Evolutionary conservation across 1,140 invertebrate genomes (phyloP).

Genomic region (Ceratoteleas bidentatus): DNA sequence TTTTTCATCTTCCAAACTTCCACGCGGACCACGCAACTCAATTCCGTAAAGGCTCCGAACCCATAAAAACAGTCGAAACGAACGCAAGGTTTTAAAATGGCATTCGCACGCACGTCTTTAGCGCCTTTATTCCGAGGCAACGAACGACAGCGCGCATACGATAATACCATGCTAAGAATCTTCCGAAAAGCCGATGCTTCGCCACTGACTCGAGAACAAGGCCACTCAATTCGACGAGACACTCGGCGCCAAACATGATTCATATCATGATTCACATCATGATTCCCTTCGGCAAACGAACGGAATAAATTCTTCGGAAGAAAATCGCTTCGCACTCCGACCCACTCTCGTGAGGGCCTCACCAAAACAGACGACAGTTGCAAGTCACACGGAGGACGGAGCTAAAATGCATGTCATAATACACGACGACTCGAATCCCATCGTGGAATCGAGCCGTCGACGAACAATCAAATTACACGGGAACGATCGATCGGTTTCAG

Average conservation of each 20-base stretch:
- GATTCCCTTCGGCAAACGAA: constrained; percentile 33
- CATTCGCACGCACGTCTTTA: too few species aligned
- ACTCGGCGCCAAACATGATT: constrained; percentile 50
- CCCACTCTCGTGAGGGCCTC: constrained; percentile 18
- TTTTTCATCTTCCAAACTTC: neutral
- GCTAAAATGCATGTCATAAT: constrained; percentile 66
- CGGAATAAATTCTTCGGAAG: constrained; percentile 15
- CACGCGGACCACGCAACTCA: too few species aligned
- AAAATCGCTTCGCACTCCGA: constrained; percentile 32
- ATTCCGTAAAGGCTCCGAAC: too few species aligned
- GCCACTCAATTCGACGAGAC: constrained; percentile 72
- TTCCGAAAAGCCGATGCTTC: constrained; percentile 76
- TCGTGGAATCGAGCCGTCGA: neutral
- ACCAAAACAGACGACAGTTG: constrained; percentile 37
- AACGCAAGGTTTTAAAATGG: too few species aligned
- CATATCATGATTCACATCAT: too few species aligned
- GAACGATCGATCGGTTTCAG: neutral
- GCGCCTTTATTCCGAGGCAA: constrained; percentile 34
- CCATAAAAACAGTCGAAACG: too few species aligned
- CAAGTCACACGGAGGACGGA: constrained; percentile 74
- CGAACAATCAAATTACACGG: neutral
- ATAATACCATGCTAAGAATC: constrained; percentile 69
- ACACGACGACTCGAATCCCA: neutral
- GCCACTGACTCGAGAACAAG: constrained; percentile 76
- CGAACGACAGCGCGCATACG: constrained; percentile 53